Evolutionary conservation across 2,113 vertebrate species (phyloP).

Genomic region (Chlamydotis undulata): DNA sequence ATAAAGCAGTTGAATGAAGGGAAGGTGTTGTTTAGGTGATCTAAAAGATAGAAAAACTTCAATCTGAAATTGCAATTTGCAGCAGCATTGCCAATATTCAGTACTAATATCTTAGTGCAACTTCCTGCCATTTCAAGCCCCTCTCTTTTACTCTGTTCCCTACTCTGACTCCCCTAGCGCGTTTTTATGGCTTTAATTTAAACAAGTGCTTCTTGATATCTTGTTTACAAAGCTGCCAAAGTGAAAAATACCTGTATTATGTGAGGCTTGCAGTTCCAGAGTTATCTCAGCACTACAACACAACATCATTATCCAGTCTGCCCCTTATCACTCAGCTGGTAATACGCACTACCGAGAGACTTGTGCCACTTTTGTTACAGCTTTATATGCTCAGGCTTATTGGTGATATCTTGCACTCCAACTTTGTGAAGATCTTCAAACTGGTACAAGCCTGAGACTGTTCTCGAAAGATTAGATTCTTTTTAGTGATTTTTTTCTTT

Average conservation of each 20-base stretch:
- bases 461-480: slow-evolving; percentile 69
- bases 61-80: not conserved
- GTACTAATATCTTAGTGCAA: not conserved
- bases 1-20: not conserved
- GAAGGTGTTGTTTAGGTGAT: not conserved
- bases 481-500: slow-evolving; percentile 41
- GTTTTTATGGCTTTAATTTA: slow-evolving; percentile 81
- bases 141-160: not conserved
- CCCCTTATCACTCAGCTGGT: slow-evolving; percentile 82
- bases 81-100: not conserved
- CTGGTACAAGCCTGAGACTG: slow-evolving; percentile 53
- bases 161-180: not conserved
- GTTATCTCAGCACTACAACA: slow-evolving; percentile 83
- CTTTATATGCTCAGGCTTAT: slow-evolving; percentile 45
- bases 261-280: slow-evolving; percentile 77
- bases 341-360: slow-evolving; percentile 59
- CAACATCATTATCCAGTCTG: slow-evolving; percentile 80
- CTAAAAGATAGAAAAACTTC: not conserved
- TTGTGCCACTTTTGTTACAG: slow-evolving; percentile 58
- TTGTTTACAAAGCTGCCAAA: slow-evolving; percentile 88
- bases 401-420: slow-evolving; percentile 64
- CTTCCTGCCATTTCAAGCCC: not conserved
- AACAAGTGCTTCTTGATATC: slow-evolving; percentile 81
- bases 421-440: slow-evolving; percentile 54
- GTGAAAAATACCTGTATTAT: slow-evolving; percentile 87